Evolutionary conservation across 2,888 invertebrate species (phyloP), one percentile per base, ranked within the genome.

Genomic region (Drosophila anomalata): DNA sequence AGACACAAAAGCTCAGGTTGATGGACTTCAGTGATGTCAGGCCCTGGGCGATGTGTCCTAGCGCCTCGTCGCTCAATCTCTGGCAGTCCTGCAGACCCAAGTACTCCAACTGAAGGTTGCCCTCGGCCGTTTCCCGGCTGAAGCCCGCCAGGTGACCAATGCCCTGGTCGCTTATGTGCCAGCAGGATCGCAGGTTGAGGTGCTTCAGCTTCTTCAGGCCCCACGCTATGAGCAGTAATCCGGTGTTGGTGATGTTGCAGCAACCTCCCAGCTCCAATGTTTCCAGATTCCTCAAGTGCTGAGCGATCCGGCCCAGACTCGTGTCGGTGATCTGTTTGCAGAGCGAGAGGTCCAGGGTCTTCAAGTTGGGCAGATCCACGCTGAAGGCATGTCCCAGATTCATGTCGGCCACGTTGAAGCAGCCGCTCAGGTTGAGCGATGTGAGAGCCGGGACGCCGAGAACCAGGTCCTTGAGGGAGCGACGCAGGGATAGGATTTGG

Each of bases 251-350:
- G 57, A 98, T 95, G 91, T 97, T 96, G 90, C 96, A 95, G 92
- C 98, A 98, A 2, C 98, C 98, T 14, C 98, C 98, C 55, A 98
- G 92, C 88, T 98, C 97, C 56, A 98, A 92, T 31, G 95, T 95
- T 90, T 97, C 96, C 67, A 98, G 93, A 92, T 97, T 97, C 91
- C 95, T 96, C 52, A 97, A 92, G 87, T 95, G 95, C 90, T 96
- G 96, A 46, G 97, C 96, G 92, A 98, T 97, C 88, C 96, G 93
- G 17, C 95, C 95, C 26, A 98, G 93, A 55, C 97, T 96, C 29
- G 95, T 95, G 92, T 98, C 98, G n/a, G 97, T 97, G 69, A 98
- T 96, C 93, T 98, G 98, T 92, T 98, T 98, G 93, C 98, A 98
- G 65, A 98, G 93, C 48, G 97, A 97, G 57, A 98, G 93, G 91